Conservation (phyloP, 2,888 invertebrate genomes). For the Dasysyrphus albostriatus region DNA sequence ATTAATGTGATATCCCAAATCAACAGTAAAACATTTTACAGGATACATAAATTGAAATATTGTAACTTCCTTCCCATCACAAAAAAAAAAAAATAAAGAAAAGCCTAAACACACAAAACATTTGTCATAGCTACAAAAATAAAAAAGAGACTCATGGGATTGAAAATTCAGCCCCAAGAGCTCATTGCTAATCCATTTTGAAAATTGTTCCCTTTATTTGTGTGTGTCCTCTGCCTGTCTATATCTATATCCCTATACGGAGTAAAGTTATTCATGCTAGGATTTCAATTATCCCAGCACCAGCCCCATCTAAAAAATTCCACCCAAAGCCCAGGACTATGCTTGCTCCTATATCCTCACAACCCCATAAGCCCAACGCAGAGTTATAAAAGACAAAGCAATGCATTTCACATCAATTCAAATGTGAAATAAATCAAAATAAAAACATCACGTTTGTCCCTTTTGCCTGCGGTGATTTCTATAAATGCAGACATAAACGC, state of each 20-base stretch:
- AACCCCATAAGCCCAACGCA: neutral
- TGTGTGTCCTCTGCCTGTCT: too few relatives aligned
- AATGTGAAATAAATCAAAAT: conserved; percentile 72
- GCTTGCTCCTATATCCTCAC: neutral
- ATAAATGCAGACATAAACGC: conserved; percentile 35
- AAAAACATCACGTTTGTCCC: conserved; percentile 72
- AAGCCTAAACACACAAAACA: conserved; percentile 46
- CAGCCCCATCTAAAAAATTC: conserved; percentile 29
- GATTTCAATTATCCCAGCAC: conserved; percentile 73
- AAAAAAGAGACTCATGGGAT: conserved; percentile 47
- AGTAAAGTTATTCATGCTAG: conserved; percentile 51
- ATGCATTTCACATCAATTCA: conserved; percentile 45
- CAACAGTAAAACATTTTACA: conserved; percentile 34
- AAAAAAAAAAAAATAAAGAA: neutral
- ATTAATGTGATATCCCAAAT: conserved; percentile 25
- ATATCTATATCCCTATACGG: neutral
- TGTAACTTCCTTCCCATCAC: neutral
- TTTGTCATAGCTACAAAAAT: conserved; percentile 49
- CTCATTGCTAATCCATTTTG: conserved; percentile 66
- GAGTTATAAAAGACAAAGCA: conserved; percentile 38
- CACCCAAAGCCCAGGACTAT: neutral
- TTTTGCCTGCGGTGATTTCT: conserved; percentile 73
- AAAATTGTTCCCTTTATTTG: conserved; percentile 57
- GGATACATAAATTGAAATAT: conserved; percentile 28
- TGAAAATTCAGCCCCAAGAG: conserved; percentile 29